Evolutionary conservation across 2,888 invertebrate genomes (phyloP).

Genomic region (Leucozona laternaria): DNA sequence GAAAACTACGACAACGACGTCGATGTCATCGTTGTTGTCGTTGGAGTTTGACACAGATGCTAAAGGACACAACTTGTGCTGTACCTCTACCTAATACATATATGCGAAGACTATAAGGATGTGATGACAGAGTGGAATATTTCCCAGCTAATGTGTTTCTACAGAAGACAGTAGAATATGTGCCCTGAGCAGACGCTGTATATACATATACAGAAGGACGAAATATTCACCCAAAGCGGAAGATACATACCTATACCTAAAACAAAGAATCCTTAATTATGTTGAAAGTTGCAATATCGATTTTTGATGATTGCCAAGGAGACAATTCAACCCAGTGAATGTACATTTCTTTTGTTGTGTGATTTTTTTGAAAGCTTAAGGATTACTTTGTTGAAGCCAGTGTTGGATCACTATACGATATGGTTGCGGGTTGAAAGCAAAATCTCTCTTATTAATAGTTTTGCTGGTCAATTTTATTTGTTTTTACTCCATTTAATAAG

Average conservation of each 20-base stretch:
- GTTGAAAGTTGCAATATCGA: slow-evolving; percentile 52
- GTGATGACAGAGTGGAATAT: slow-evolving; percentile 20
- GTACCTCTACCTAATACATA: too few species aligned
- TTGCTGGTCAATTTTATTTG: not conserved
- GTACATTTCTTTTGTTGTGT: slow-evolving; percentile 21
- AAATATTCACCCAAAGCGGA: too few species aligned
- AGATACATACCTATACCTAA: not conserved
- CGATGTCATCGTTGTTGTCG: not conserved
- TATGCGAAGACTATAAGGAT: slow-evolving; percentile 5
- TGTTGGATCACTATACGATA: not conserved
- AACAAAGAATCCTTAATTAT: slow-evolving; percentile 46
- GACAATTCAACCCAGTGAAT: slow-evolving; percentile 20
- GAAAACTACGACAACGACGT: not conserved
- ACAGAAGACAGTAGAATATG: not conserved
- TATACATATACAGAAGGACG: not conserved
- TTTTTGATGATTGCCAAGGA: slow-evolving; percentile 43
- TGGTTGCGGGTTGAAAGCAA: not conserved
- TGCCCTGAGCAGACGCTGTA: not conserved
- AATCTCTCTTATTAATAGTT: slow-evolving; percentile 5
- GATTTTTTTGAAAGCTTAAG: slow-evolving; percentile 3
- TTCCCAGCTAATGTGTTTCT: slow-evolving; percentile 19
- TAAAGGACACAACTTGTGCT: slow-evolving; percentile 8
- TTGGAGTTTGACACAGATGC: slow-evolving; percentile 23
- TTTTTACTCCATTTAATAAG: not conserved
- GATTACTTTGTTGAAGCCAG: slow-evolving; percentile 1